A percentile compares a stretch with the other conserved stretches of the same genome.
Conservation (phyloP, 2,797 vertebrate species). For the Peromyscus melanophrys region DNA sequence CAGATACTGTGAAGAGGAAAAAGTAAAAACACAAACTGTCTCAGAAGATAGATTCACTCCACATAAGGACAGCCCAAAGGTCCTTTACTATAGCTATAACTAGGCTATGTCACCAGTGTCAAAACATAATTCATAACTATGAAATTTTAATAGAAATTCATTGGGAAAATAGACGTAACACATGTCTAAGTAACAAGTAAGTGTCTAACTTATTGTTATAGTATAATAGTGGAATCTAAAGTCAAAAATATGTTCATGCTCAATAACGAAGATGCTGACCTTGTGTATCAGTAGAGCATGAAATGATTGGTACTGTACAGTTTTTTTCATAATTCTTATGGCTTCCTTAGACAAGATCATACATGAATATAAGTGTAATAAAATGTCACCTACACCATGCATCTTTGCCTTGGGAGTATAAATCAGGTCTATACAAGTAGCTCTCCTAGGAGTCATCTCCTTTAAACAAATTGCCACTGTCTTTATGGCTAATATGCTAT, state of each 20-base stretch:
- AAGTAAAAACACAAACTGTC: neutral
- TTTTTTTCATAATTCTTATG: conserved; percentile 47
- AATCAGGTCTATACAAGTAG: conserved; percentile 52
- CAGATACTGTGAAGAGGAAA: rapidly evolving
- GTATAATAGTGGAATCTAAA: neutral
- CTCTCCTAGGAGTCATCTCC: conserved; percentile 51
- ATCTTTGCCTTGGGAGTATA: conserved; percentile 57
- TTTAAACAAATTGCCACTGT: conserved; percentile 52
- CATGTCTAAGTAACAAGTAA: neutral
- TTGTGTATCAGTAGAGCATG: conserved; percentile 59
- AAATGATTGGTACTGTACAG: conserved; percentile 57
- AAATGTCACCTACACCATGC: conserved; percentile 59
- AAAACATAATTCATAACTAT: conserved; percentile 42
- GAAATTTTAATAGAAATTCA: neutral
- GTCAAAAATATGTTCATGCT: neutral
- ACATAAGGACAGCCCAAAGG: too few species aligned
- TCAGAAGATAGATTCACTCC: neutral
- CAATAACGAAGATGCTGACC: conserved; percentile 64
- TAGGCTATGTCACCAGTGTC: neutral
- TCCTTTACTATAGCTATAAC: neutral
- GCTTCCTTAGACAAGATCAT: conserved; percentile 54
- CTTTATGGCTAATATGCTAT: conserved; percentile 74
- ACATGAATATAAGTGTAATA: conserved; percentile 66
- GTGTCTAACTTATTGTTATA: neutral
- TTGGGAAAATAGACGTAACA: neutral